phyloP scores from a whole-genome alignment of 2,888 invertebrate species.

The Sinopyrophorus schimmeli region DNA sequence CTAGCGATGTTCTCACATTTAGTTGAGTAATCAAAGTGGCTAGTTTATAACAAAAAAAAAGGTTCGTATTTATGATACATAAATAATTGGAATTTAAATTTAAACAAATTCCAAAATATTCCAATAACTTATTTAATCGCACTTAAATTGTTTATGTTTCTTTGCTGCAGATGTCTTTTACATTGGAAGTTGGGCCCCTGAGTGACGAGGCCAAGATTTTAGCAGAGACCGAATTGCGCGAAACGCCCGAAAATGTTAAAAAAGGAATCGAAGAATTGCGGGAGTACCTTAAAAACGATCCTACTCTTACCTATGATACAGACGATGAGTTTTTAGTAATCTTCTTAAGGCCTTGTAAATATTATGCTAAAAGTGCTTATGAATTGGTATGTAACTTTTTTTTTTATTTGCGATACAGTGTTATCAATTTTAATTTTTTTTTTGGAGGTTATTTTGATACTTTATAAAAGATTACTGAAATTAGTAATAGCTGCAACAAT shows the following conservation, averaged over 20 bases:
- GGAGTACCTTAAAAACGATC: conserved; percentile 66
- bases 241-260: conserved; percentile 69
- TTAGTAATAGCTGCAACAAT: too few species aligned
- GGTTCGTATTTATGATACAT: too few species aligned
- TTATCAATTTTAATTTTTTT: too few species aligned
- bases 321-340: conserved; percentile 77
- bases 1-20: too few species aligned
- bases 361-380: conserved; percentile 78
- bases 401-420: too few species aligned
- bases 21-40: not conserved
- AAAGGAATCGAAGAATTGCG: conserved; percentile 65
- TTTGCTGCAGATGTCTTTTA: conserved; percentile 55
- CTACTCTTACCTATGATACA: conserved; percentile 67
- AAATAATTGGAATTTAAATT: too few species aligned
- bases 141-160: too few species aligned
- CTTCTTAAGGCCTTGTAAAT: conserved; percentile 81
- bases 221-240: conserved; percentile 68
- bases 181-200: conserved; percentile 63
- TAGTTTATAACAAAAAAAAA: too few species aligned
- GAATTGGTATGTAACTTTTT: conserved; percentile 68
- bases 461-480: too few species aligned
- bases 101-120: too few species aligned
- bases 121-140: too few species aligned
- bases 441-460: too few species aligned
- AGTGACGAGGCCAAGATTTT: conserved; percentile 62